phyloP scores from a whole-genome alignment of 2,888 invertebrate genomes.

The Dynastes tityus region DNA sequence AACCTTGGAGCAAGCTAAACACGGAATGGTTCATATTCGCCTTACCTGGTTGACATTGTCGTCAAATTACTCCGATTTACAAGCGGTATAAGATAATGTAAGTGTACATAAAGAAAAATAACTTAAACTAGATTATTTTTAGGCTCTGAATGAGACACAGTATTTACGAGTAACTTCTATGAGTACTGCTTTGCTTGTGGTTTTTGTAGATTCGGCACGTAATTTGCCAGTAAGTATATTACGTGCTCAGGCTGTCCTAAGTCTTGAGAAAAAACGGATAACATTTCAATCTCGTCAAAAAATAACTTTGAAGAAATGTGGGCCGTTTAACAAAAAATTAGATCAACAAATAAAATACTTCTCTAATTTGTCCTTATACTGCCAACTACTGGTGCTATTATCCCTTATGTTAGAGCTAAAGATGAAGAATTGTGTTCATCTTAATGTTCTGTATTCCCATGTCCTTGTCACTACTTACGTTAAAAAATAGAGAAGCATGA shows the following conservation, averaged over 20 bases:
- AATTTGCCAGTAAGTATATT: conserved; percentile 85
- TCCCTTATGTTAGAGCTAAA: too few species aligned
- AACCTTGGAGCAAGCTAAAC: conserved; percentile 94
- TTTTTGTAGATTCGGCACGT: conserved; percentile 94
- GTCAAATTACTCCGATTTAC: conserved; percentile 80
- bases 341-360: too few species aligned
- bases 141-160: conserved; percentile 85
- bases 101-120: not conserved
- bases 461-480: too few species aligned
- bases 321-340: too few species aligned
- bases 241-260: not conserved
- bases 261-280: too few species aligned
- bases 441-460: too few species aligned
- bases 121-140: conserved; percentile 45
- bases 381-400: too few species aligned
- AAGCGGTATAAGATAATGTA: conserved; percentile 73
- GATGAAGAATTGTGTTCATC: too few species aligned
- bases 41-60: conserved; percentile 91
- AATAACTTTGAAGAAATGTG: too few species aligned
- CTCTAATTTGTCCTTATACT: too few species aligned
- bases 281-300: too few species aligned
- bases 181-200: conserved; percentile 85
- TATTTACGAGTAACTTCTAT: conserved; percentile 82
- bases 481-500: too few species aligned
- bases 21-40: conserved; percentile 93